Base-by-base conservation (phyloP, 2,113 vertebrate genomes). In the Spermophilus dauricus region DNA sequence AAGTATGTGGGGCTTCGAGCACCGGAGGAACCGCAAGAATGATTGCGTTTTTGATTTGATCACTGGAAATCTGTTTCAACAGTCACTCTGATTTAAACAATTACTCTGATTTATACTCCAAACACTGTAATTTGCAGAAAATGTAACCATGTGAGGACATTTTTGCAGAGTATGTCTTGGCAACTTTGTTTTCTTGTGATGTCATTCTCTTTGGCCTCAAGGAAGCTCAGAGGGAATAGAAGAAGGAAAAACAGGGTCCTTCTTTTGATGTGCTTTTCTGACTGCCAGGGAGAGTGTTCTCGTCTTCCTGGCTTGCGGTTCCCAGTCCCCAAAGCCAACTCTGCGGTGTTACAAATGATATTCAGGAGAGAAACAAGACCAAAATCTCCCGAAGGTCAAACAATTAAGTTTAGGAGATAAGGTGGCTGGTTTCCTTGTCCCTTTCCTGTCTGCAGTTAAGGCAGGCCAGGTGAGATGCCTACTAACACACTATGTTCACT, bases 51-150 rank as follows among this genome's bases (percentile, higher is more conserved):
- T 99, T 98, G 98, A 99, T 99, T 99, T 99, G 98, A 99, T 99
- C 98, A 98, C 98, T 99, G 98, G 98, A 99, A 99, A 99, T 99
- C 99, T 99, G 98, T 99, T 99, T 99, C 98, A 99, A 98, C 98
- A 98, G 98, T 99, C 98, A 98, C 98, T 99, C 99, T 98, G 98
- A 99, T 99, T 99, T 98, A 99, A 98, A 98, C 98, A 99, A 99
- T 99, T 99, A 98, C 98, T 99, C 98, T 99, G 99, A 99, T 99
- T 99, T 99, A 99, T 99, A 98, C 98, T 98, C 98, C 98, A 98
- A 99, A 98, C 89, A 98, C 98, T 98, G 97, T 98, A 99, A 99
- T 99, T 99, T 99, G 98, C 98, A 98, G 98, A 99, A 99, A 99
- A 99, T 98, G 98, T 99, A 99, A 99, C 98, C 98, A 99, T 99